phyloP scores from a whole-genome alignment of 2,113 vertebrate species.

The Chauna torquata region DNA sequence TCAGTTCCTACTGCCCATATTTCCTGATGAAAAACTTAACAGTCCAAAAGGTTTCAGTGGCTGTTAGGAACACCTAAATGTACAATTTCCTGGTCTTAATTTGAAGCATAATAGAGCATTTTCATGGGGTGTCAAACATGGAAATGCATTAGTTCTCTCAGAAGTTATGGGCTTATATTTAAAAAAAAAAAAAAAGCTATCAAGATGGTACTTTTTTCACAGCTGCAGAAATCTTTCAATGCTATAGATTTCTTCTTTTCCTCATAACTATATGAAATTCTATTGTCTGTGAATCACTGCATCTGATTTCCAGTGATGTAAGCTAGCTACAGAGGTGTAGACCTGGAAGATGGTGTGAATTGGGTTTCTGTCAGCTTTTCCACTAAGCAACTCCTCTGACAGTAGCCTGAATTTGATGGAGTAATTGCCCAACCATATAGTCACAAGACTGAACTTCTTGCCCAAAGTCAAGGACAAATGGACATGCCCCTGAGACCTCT shows the following conservation, averaged over 20 bases:
- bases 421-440: background rate
- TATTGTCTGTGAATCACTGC: background rate
- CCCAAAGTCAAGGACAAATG: background rate
- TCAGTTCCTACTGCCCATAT: slow-evolving; percentile 19
- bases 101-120: background rate
- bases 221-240: background rate
- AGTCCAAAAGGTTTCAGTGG: background rate
- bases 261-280: background rate
- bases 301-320: background rate
- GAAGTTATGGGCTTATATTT: background rate
- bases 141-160: background rate
- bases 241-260: background rate
- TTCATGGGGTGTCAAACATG: background rate
- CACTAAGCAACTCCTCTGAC: background rate
- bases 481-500: background rate
- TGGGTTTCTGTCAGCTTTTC: background rate
- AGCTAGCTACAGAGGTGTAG: background rate
- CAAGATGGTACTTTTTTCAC: background rate
- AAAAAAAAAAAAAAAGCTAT: background rate
- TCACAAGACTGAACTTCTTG: background rate
- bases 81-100: slow-evolving; percentile 20
- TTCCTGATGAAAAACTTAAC: slow-evolving; percentile 23
- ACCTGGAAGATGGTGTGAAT: background rate
- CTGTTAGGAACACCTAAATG: slow-evolving; percentile 1
- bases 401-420: background rate